Base-by-base conservation (phyloP, 2,797 vertebrate species). In the Sebastes steindachneri region DNA sequence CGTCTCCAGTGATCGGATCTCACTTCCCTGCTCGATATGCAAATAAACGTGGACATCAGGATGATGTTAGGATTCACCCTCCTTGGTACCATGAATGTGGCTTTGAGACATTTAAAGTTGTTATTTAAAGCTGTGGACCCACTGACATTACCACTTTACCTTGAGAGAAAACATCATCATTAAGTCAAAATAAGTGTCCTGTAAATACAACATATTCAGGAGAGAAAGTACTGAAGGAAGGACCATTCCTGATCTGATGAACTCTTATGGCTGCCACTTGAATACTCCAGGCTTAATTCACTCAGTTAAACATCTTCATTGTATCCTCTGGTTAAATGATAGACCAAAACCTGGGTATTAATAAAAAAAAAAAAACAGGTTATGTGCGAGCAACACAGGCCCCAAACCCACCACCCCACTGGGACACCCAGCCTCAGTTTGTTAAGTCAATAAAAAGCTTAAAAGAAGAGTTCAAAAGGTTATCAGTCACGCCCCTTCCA, bases 401-500 rank as follows among this genome's bases (percentile, higher is more conserved):
- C 19, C 29, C n/a, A 14, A 14, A 37, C 17, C 41, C 51, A 31
- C 64, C 72, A 60, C 26, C 70, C 73, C 66, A 29, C 28, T 51
- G 53, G 29, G 65, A 84, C 64, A 54, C 19, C 23, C 23, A 12
- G 77, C 67, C 66, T 83, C 66, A 25, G 63, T 57, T 84, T 83
- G 31, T 71, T 58, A 63, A 85, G 55, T 88, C 78, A 89, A 89
- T 87, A 86, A 79, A 82, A 81, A 71, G 67, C 72, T 64, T 84
- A 75, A 82, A 74, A 48, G 67, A 54, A 69, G 75, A 73, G 91
- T 82, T 93, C 85, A 90, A 83, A 86, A 89, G 90, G 91, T 91
- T 89, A 93, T 92, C 88, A 75, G 68, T 75, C 82, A 65, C 54
- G 48, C 79, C 82, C 77, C 63, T n/a, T 11, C 59, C 71, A 63